Base-by-base conservation (phyloP, 2,888 invertebrate species). In the Petrophora chlorosata region DNA sequence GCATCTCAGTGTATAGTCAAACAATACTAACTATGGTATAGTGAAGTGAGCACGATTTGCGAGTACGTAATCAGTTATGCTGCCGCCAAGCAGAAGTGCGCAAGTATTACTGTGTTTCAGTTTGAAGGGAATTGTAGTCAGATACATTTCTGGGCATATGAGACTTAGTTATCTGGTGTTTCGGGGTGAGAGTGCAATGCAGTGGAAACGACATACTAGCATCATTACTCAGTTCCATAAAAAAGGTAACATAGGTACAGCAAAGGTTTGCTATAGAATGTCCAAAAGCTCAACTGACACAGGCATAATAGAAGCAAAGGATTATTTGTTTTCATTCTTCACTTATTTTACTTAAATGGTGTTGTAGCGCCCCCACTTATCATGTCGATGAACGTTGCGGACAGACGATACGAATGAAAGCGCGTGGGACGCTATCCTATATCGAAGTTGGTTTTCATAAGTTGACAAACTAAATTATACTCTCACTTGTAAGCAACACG, bases 161-260 rank as follows among this genome's bases (percentile, higher is more conserved):
- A n/a, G n/a, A n/a, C n/a, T n/a, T n/a, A n/a, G n/a, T n/a, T n/a
- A n/a, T n/a, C n/a, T n/a, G n/a, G n/a, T n/a, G n/a, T n/a, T n/a
- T n/a, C n/a, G n/a, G n/a, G n/a, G n/a, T n/a, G n/a, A n/a, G n/a
- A n/a, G n/a, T n/a, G n/a, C n/a, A n/a, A n/a, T n/a, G n/a, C n/a
- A n/a, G n/a, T n/a, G n/a, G n/a, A n/a, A n/a, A n/a, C n/a, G n/a
- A n/a, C n/a, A n/a, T n/a, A n/a, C n/a, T n/a, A n/a, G n/a, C n/a
- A n/a, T n/a, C n/a, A n/a, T n/a, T n/a, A n/a, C n/a, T n/a, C n/a
- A n/a, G n/a, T n/a, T n/a, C n/a, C n/a, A n/a, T n/a, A n/a, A n/a
- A n/a, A n/a, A n/a, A n/a, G n/a, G n/a, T 85, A 83, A 87, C 85
- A 85, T 87, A 83, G 79, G 70, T 74, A 75, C 75, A 77, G 70